Evolutionary conservation across 2,888 invertebrate species (phyloP).

Genomic region (Conops quadrifasciatus): DNA sequence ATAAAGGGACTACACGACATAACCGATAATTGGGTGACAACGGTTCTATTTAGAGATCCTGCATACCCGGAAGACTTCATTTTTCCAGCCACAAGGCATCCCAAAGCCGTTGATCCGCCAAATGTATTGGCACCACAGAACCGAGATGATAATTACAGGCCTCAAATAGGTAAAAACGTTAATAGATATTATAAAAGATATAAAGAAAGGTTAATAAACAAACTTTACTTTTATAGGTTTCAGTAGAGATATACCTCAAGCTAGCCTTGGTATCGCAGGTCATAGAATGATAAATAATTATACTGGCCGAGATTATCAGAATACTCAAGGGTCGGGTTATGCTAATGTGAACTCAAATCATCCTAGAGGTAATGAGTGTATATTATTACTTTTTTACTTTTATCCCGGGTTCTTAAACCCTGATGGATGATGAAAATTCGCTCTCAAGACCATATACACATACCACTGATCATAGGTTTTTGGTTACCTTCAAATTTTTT

Average conservation of each 20-base stretch:
- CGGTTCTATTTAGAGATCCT: slow-evolving; percentile 83
- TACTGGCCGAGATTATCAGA: slow-evolving; percentile 46
- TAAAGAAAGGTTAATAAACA: no score
- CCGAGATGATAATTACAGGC: slow-evolving; percentile 77
- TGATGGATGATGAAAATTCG: no score
- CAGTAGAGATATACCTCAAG: slow-evolving; percentile 72
- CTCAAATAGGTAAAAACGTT: slow-evolving; percentile 73
- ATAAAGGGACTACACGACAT: slow-evolving; percentile 75
- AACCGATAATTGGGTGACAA: slow-evolving; percentile 69
- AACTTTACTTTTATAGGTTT: slow-evolving; percentile 67
- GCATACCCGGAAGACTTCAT: slow-evolving; percentile 76
- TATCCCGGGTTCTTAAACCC: no score
- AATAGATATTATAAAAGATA: background rate
- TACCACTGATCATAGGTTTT: no score
- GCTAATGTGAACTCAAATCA: background rate
- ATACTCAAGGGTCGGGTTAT: background rate
- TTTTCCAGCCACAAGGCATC: slow-evolving; percentile 78
- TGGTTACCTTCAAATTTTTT: no score
- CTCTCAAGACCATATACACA: no score
- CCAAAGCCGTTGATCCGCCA: slow-evolving; percentile 76
- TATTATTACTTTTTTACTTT: no score
- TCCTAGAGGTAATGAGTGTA: slow-evolving; percentile 22
- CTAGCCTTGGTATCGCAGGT: slow-evolving; percentile 74
- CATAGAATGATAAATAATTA: slow-evolving; percentile 78
- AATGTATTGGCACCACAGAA: slow-evolving; percentile 81